Evolutionary conservation across 2,797 vertebrate species (phyloP), one percentile per base, ranked within the genome.

Genomic region (Gorsachius magnificus): DNA sequence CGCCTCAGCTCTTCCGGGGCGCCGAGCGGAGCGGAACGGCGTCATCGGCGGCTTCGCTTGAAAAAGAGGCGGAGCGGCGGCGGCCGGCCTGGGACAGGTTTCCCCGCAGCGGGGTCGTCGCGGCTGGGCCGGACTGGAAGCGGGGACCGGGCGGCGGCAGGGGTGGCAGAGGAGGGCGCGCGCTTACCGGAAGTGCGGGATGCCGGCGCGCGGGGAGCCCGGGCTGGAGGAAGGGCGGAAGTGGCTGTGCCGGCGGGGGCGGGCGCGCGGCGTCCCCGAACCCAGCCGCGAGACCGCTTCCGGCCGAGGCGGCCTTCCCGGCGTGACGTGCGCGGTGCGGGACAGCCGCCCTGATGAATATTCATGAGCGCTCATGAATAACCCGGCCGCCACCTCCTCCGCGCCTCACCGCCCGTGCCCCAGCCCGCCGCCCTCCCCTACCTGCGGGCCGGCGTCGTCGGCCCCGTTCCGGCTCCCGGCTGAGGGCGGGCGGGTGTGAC

Each of bases 171-270:
- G 28, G 51, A 65, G 82, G 82, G 76, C 65, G 81, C 87, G 94
- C 90, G 90, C 93, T 92, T 92, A 96, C 96, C 84, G 94, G 94
- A 93, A 86, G 89, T 65, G 83, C 45, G 20, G 65, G 48, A 38
- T 19, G 71, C 43, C 38, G 93, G 91, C 48, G 45, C 16, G 54
- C 35, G 57, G 50, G 57, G 58, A 54, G 25, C 82, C 38, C 57
- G 41, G 45, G 66, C 63, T 16, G 51, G 57, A 26, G 78, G 87
- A 63, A 78, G 81, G 72, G 90, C 93, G 90, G 93, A 90, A 87
- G 86, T 86, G 35, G 66, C 72, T 35, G 75, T 20, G 69, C 51
- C 46, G 41, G 35, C 13, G 43, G 41, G 45, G 46, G 46, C 46
- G 54, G 61, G 75, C 41, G 90, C 58, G 90, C 74, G 83, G 64